Conservation (phyloP, 2,797 vertebrate species). For the Cossypha heuglini region DNA sequence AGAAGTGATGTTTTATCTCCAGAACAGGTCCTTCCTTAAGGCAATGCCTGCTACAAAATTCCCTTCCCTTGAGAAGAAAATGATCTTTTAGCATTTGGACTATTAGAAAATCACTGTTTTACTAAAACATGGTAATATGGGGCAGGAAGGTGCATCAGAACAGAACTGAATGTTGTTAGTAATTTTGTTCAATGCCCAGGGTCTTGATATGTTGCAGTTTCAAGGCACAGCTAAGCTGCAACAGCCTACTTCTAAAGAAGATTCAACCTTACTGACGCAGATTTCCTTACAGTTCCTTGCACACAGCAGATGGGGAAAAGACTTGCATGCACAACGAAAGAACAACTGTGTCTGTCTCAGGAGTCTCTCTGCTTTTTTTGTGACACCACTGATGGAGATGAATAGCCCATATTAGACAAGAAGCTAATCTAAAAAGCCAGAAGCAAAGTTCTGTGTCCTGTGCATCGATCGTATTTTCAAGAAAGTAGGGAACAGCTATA, state of each 20-base stretch:
- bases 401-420: background rate
- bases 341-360: background rate
- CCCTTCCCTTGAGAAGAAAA: background rate
- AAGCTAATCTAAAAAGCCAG: background rate
- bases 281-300: background rate
- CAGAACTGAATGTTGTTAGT: background rate
- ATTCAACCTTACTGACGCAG: background rate
- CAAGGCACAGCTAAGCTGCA: background rate
- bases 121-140: background rate
- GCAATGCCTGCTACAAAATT: background rate
- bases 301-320: background rate
- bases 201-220: background rate
- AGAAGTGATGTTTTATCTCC: background rate
- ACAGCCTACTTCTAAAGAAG: background rate
- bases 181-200: background rate
- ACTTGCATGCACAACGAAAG: background rate
- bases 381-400: background rate
- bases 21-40: background rate
- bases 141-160: background rate
- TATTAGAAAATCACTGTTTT: background rate
- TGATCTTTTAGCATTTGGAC: background rate
- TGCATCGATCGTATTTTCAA: accelerated
- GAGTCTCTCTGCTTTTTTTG: background rate
- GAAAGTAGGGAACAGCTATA: background rate
- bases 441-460: background rate